Base-by-base conservation (phyloP, 2,888 invertebrate species). In the Imbricaverruca yamaguchii region DNA sequence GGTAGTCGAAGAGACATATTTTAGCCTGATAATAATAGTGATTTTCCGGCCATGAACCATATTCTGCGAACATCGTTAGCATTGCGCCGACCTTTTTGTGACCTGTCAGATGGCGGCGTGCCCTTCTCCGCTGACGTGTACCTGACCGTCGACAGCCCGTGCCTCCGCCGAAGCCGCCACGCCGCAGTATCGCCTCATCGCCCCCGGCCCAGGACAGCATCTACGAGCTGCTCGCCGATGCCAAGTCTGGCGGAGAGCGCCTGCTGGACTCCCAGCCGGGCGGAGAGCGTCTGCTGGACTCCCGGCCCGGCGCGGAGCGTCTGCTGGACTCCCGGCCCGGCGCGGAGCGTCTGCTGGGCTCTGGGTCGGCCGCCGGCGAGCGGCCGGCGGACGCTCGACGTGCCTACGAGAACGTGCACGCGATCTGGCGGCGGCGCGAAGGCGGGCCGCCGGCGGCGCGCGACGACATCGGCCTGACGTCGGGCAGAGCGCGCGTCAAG, bases 141-240 rank as follows among this genome's bases (percentile, higher is more conserved):
- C 39, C 39, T 39, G 39, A 39, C 39, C 4, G 39, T 39, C 39
- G 39, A 3, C 77, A 84, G 83, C 82, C 83, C 6, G 67, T 82
- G 65, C 82, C 84, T 11, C 84, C 84, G 21, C 84, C 84, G 10
- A 84, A 84, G 81, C 84, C 84, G 21, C 84, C 84, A 3, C 82
- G 84, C 2, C 83, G 84, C 13, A 83, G 83, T 57, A 83, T 83
- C 81, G 83, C 83, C 63, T 83, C 84, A 21, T 83, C 84, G 23
- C 83, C 84, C 15, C 83, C 84, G 39, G 80, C 82, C n/a, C 81
- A 81, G 8, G 82, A 82, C 79, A 18, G 18, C 74, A 74, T 55
- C 10, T 84, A 83, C 63, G 83, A 83, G 81, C 74, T 74, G 21
- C 74, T 74, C 18, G 15, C 74, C 18, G 74, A 74, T 21, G 74